A percentile compares a stretch with the other conserved stretches of the same genome.
phyloP scores from a whole-genome alignment of 2,113 vertebrate species.

The Malurus elegans region DNA sequence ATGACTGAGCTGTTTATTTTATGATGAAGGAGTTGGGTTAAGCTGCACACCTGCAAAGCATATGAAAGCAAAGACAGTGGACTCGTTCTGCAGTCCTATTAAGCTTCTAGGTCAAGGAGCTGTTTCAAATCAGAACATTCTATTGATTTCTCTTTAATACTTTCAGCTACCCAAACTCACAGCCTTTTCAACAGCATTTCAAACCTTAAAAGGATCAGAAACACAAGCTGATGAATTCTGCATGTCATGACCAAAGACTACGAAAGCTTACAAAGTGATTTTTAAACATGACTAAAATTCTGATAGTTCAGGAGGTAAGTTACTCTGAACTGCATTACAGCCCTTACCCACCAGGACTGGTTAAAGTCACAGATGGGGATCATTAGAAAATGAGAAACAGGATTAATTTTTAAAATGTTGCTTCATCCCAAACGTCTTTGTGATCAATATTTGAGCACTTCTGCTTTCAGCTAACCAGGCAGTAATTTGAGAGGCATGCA shows the following conservation, averaged over 20 bases:
- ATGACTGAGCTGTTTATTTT: not conserved
- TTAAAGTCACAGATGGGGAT: not conserved
- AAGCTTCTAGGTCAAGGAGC: not conserved
- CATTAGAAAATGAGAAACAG: not conserved
- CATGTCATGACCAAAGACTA: not conserved
- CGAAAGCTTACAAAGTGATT: not conserved
- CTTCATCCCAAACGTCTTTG: not conserved
- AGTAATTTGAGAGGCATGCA: not conserved
- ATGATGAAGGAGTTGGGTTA: accelerated
- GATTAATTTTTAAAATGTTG: slow-evolving; percentile 46
- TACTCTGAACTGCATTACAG: not conserved
- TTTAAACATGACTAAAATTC: not conserved
- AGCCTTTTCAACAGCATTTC: not conserved
- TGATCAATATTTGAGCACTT: slow-evolving; percentile 45
- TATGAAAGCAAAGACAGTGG: not conserved
- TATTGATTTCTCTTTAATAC: slow-evolving; percentile 31
- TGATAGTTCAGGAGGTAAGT: not conserved
- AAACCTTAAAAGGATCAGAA: not conserved
- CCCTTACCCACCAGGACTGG: not conserved
- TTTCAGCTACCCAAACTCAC: not conserved
- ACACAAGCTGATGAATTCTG: not conserved
- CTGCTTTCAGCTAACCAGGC: not conserved
- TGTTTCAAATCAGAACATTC: not conserved
- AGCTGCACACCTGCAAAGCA: not conserved
- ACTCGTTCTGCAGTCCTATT: not conserved